phyloP scores from a whole-genome alignment of 2,888 invertebrate genomes.

The Plagiodera versicolora region DNA sequence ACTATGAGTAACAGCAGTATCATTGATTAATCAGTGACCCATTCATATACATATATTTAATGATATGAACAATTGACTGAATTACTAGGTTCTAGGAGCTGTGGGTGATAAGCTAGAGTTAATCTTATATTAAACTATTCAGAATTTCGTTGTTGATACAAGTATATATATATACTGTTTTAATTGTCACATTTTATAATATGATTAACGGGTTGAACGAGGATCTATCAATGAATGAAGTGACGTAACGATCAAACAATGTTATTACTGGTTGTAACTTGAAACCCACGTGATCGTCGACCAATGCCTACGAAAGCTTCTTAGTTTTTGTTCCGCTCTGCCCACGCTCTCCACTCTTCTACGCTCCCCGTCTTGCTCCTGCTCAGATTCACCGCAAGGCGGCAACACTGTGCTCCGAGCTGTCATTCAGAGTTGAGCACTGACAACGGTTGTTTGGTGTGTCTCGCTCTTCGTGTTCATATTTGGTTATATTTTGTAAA shows the following conservation, averaged over 20 bases:
- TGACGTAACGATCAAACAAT: slow-evolving; percentile 52
- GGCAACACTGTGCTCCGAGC: slow-evolving; percentile 40
- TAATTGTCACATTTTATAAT: too few species aligned
- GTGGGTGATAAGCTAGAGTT: too few species aligned
- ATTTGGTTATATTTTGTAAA: slow-evolving; percentile 27
- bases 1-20: too few species aligned
- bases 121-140: too few species aligned
- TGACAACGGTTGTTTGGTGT: slow-evolving; percentile 23
- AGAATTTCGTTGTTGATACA: too few species aligned
- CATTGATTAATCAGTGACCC: too few species aligned
- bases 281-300: slow-evolving; percentile 52
- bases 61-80: too few species aligned
- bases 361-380: background rate
- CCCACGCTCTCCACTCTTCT: slow-evolving; percentile 1
- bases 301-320: slow-evolving; percentile 46
- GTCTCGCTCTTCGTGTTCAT: slow-evolving; percentile 20
- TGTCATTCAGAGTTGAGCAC: slow-evolving; percentile 25
- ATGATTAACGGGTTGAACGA: too few species aligned
- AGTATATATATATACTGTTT: too few species aligned
- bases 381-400: slow-evolving; percentile 15
- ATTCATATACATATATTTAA: too few species aligned
- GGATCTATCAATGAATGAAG: slow-evolving; percentile 55
- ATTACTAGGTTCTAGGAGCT: too few species aligned
- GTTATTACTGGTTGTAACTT: slow-evolving; percentile 47
- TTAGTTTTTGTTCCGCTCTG: slow-evolving; percentile 25